phyloP scores from a whole-genome alignment of 2,797 vertebrate species.

The Coracias cyanogaster region DNA sequence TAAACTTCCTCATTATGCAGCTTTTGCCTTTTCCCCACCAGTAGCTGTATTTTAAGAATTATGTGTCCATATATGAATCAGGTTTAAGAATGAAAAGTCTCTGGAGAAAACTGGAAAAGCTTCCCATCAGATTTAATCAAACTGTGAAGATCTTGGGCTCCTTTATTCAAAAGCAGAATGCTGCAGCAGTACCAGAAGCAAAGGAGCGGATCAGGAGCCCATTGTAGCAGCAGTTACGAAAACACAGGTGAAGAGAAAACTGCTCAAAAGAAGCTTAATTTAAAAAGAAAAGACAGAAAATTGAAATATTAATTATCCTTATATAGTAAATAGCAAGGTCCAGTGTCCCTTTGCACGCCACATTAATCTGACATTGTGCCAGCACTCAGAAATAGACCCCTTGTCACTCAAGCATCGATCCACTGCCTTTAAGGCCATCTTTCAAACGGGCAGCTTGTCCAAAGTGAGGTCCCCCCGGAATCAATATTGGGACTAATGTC shows the following conservation, averaged over 20 bases:
- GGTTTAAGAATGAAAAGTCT: not conserved
- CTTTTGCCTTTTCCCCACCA: not conserved
- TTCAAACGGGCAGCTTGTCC: not conserved
- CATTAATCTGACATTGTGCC: not conserved
- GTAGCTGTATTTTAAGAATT: not conserved
- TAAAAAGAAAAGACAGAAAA: not conserved
- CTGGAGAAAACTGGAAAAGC: not conserved
- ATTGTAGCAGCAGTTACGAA: not conserved
- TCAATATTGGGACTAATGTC: not conserved
- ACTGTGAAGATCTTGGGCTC: not conserved
- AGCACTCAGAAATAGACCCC: not conserved
- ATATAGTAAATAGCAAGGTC: not conserved
- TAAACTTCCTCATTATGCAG: conserved; percentile 21
- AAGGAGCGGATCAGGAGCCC: not conserved
- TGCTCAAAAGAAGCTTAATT: not conserved
- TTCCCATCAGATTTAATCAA: not conserved
- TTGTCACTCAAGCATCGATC: not conserved
- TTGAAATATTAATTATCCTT: not conserved
- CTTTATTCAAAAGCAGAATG: not conserved
- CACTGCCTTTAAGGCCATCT: not conserved
- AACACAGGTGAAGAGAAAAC: not conserved
- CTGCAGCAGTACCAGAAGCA: not conserved
- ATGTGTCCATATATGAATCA: not conserved
- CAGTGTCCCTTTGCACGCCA: not conserved
- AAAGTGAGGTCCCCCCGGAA: not conserved